phyloP scores from a whole-genome alignment of 2,888 invertebrate species.

The Eledone cirrhosa region DNA sequence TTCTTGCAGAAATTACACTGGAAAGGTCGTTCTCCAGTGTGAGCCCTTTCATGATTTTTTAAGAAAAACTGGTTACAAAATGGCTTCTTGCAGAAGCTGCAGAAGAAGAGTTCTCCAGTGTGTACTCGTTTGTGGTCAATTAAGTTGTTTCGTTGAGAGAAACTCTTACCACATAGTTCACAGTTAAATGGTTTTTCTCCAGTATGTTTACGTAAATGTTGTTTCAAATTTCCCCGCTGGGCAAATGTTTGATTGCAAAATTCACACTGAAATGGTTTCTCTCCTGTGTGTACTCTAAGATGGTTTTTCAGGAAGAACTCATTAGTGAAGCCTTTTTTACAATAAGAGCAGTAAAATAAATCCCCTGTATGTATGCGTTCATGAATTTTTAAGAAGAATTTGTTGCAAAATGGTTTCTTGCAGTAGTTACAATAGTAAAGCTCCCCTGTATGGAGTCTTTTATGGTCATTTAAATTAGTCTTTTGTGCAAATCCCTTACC shows the following conservation, averaged over 20 bases:
- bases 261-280: constrained; percentile 17
- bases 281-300: background rate
- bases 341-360: constrained; percentile 20
- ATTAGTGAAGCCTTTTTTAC: constrained; percentile 20
- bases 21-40: constrained; percentile 1
- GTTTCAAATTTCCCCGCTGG: constrained; percentile 18
- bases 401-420: constrained; percentile 21
- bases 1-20: constrained; percentile 15
- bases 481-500: constrained; percentile 19
- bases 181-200: constrained; percentile 2
- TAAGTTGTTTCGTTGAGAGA: constrained; percentile 20
- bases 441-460: constrained; percentile 15
- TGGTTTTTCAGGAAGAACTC: constrained; percentile 24
- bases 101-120: constrained; percentile 19
- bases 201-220: constrained; percentile 15
- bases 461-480: constrained; percentile 17
- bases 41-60: constrained; percentile 6
- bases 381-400: constrained; percentile 21
- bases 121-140: constrained; percentile 17
- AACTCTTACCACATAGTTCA: constrained; percentile 15
- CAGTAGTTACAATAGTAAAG: constrained; percentile 21
- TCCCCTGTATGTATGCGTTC: constrained; percentile 16
- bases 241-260: constrained; percentile 25
- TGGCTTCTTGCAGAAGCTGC: constrained; percentile 10
- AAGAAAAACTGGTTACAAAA: constrained; percentile 18